These are phyloP conservation scores for Aphaenogaster rudis DNA, from an alignment of 1,140 invertebrate genomes.

Conservation along the genomic window DNA sequence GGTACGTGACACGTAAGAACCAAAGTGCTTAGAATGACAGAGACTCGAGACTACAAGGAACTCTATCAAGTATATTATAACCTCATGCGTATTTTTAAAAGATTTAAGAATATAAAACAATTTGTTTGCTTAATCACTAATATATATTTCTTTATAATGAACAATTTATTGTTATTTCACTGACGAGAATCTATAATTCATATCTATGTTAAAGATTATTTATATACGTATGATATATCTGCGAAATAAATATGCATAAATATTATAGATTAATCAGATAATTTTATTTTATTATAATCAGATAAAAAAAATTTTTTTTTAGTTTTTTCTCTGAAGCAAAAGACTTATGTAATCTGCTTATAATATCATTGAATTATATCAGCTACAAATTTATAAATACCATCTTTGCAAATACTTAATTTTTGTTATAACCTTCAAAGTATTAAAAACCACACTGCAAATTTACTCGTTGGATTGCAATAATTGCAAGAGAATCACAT, in stretches of 20 bases:
- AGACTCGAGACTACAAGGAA: conserved; percentile 2
- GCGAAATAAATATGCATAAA: background rate
- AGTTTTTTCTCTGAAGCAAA: background rate
- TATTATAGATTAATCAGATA: background rate
- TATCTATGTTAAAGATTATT: background rate
- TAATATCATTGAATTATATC: background rate
- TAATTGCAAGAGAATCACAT: background rate
- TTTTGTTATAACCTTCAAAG: background rate
- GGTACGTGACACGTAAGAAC: background rate
- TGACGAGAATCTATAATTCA: background rate
- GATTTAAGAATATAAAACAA: background rate
- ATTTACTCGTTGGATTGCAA: background rate
- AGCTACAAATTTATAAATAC: background rate
- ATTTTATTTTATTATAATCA: no score
- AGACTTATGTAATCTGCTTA: background rate
- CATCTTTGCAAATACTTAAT: background rate
- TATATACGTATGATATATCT: background rate
- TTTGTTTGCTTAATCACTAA: background rate
- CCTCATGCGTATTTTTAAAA: background rate
- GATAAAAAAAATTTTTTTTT: background rate
- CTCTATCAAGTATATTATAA: background rate
- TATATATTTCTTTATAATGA: background rate
- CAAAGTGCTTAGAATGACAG: background rate
- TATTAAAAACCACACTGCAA: background rate
- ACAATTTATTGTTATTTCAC: background rate